phyloP scores from a whole-genome alignment of 2,888 invertebrate species.

The Chymomyza fuscimana region DNA sequence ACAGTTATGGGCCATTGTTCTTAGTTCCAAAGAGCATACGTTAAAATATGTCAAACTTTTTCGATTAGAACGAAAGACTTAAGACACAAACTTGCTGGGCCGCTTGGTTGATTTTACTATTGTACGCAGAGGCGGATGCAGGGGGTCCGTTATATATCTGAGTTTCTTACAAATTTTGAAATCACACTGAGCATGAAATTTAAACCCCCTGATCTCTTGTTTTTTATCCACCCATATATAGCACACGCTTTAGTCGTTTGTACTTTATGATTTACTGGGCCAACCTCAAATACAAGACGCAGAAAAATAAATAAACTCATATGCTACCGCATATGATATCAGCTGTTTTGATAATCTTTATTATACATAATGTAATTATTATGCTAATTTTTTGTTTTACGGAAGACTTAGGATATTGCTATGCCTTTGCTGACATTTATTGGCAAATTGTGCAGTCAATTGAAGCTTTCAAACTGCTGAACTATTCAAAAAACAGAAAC shows the following conservation, averaged over 20 bases:
- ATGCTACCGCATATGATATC: conserved; percentile 51
- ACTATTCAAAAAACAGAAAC: background rate
- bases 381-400: conserved; percentile 50
- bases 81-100: conserved; percentile 45
- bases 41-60: conserved; percentile 54
- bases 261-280: conserved; percentile 6
- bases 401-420: conserved; percentile 28
- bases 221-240: background rate
- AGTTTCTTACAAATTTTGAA: too few species aligned
- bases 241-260: background rate
- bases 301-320: background rate
- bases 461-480: conserved; percentile 31
- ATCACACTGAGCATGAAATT: too few species aligned
- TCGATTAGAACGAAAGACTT: conserved; percentile 56
- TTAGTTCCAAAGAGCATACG: conserved; percentile 19
- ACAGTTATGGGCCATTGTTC: conserved; percentile 73
- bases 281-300: background rate
- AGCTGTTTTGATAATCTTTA: conserved; percentile 47
- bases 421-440: background rate
- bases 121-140: too few species aligned
- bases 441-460: conserved; percentile 53
- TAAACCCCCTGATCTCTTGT: too few species aligned
- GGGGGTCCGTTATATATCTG: too few species aligned
- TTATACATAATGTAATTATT: conserved; percentile 13
- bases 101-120: conserved; percentile 16